Base-by-base conservation (phyloP, 1,140 invertebrate species). In the Caerostris darwini region DNA sequence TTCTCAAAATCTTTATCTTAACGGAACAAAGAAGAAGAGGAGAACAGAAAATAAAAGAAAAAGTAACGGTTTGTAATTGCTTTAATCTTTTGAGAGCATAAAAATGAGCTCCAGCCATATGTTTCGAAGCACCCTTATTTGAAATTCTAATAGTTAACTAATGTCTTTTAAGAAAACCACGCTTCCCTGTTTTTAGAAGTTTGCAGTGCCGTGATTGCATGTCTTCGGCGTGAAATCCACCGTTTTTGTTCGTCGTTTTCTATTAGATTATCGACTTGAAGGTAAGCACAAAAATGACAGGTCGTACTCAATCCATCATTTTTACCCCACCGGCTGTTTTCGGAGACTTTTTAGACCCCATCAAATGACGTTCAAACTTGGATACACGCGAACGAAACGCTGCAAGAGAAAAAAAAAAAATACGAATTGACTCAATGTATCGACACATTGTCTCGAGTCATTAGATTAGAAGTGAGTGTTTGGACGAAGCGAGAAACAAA, bases 241-340 rank as follows among this genome's bases (percentile, higher is more conserved):
- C 34, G 3, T 5, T 5, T 0, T 71, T 50, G 19, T 77, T 34
- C 71, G 71, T 12, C 71, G 61, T 67, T 85, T 82, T 91, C 90
- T 91, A 91, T 92, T 83, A 92, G 77, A 92, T 92, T 92, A 92
- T 92, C 58, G 90, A 92, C 90, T 92, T 5, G n/a, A 34, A 12
- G 56, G 14, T 53, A 19, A 57, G 64, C 57, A 92, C 34, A n/a
- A 92, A 50, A 67, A 59, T 92, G 90, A 92, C 90, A 92, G 90
- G 57, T 85, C 90, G 77, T 92, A 85, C 85, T 64, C 81, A 77
- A 92, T 92, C 90, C 81, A 92, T 92, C 90, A 83, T 92, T 83
- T 85, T 54, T 50, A 64, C 34, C 57, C 90, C 69, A 77, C 89
- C 89, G 89, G 89, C 89, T 90, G 89, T 90, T 90, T 71, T 77